Conservation (phyloP, 2,797 vertebrate species). For the Oreochromis mossambicus region DNA sequence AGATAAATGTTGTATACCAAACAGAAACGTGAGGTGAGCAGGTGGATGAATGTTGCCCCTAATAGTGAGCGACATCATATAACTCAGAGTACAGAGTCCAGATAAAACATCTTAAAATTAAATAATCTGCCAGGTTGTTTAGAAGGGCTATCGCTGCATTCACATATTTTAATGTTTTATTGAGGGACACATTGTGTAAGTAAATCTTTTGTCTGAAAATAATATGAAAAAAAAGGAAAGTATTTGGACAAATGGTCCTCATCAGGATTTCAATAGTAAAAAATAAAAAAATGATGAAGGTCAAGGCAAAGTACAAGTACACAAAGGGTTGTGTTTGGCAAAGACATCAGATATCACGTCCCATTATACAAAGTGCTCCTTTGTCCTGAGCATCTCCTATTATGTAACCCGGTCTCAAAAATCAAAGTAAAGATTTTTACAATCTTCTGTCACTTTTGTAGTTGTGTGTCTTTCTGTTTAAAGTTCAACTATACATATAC, state of each 20-base stretch:
- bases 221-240: background rate
- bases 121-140: background rate
- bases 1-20: slow-evolving; percentile 43
- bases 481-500: background rate
- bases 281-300: background rate
- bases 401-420: background rate
- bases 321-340: background rate
- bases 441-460: background rate
- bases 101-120: background rate
- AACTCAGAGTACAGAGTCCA: slow-evolving; percentile 9
- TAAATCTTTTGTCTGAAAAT: background rate
- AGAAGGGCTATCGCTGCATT: background rate
- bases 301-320: slow-evolving; percentile 9
- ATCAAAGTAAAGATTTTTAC: background rate
- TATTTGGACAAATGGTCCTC: background rate
- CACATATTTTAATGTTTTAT: background rate
- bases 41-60: slow-evolving; percentile 25
- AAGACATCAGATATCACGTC: background rate
- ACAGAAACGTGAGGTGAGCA: slow-evolving; percentile 19
- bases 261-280: background rate
- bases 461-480: background rate
- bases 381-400: background rate
- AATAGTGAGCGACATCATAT: slow-evolving; percentile 30
- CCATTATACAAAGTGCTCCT: background rate
- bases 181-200: background rate